A percentile compares a stretch with the other conserved stretches of the same genome.
Conservation (phyloP, 2,888 invertebrate genomes). For the Apodemia mormo region DNA sequence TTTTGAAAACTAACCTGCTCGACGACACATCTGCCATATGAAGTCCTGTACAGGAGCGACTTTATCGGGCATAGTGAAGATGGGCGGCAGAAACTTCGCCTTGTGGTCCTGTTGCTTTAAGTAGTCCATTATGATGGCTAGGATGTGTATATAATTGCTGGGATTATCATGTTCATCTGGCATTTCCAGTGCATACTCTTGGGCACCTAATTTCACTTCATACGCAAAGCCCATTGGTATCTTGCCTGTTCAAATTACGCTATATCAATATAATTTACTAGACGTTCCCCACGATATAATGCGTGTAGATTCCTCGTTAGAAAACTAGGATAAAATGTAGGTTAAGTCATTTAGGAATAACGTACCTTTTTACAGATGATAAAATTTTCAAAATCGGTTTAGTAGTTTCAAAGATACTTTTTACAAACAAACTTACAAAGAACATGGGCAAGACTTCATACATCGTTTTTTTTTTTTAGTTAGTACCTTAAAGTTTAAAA, state of each 20-base stretch:
- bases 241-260: slow-evolving; percentile 42
- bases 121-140: slow-evolving; percentile 62
- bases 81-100: slow-evolving; percentile 48
- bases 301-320: too few relatives aligned
- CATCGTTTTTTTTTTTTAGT: too few relatives aligned
- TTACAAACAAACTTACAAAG: too few relatives aligned
- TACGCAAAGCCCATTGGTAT: slow-evolving; percentile 65
- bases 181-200: slow-evolving; percentile 53
- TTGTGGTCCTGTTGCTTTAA: slow-evolving; percentile 47
- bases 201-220: slow-evolving; percentile 54
- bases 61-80: slow-evolving; percentile 66
- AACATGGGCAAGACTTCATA: too few relatives aligned
- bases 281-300: too few relatives aligned
- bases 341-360: too few relatives aligned
- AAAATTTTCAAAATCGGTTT: too few relatives aligned
- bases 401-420: too few relatives aligned
- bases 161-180: slow-evolving; percentile 45
- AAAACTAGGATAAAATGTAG: too few relatives aligned
- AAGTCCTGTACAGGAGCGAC: slow-evolving; percentile 52
- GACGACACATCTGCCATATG: slow-evolving; percentile 55
- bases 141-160: slow-evolving; percentile 51
- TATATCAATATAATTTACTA: background rate
- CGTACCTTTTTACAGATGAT: too few relatives aligned
- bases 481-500: too few relatives aligned
- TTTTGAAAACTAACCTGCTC: slow-evolving; percentile 48